phyloP scores from a whole-genome alignment of 1,140 invertebrate species.

The Triops longicaudatus region DNA sequence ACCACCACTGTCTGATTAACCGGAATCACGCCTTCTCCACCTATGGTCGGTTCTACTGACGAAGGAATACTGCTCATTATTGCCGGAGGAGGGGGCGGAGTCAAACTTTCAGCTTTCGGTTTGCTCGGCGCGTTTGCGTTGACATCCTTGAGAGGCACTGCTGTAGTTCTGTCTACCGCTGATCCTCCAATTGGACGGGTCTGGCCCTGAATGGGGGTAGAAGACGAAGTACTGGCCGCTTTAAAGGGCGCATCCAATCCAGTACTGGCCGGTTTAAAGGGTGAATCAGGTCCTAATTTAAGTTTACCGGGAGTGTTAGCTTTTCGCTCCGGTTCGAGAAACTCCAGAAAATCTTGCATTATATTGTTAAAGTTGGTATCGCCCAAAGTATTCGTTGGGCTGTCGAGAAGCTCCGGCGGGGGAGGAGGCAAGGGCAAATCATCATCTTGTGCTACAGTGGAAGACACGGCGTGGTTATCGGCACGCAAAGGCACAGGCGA shows the following conservation, averaged over 20 bases:
- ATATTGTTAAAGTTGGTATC: neutral
- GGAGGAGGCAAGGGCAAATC: constrained; percentile 27
- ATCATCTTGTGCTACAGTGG: neutral
- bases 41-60: neutral
- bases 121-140: neutral
- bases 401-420: neutral
- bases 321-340: neutral
- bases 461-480: neutral
- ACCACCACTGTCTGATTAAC: constrained; percentile 16
- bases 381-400: neutral
- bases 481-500: neutral
- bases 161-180: neutral
- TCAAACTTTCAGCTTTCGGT: neutral
- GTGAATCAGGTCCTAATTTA: neutral
- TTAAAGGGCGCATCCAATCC: too few species aligned
- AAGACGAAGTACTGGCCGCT: neutral
- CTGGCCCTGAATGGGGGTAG: neutral
- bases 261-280: neutral
- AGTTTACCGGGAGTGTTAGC: neutral
- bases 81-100: constrained; percentile 17
- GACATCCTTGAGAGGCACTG: neutral
- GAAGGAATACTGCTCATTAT: neutral
- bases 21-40: neutral
- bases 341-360: neutral
- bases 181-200: neutral